Conservation (phyloP, 2,888 invertebrate genomes). For the Polymixis lichenea region DNA sequence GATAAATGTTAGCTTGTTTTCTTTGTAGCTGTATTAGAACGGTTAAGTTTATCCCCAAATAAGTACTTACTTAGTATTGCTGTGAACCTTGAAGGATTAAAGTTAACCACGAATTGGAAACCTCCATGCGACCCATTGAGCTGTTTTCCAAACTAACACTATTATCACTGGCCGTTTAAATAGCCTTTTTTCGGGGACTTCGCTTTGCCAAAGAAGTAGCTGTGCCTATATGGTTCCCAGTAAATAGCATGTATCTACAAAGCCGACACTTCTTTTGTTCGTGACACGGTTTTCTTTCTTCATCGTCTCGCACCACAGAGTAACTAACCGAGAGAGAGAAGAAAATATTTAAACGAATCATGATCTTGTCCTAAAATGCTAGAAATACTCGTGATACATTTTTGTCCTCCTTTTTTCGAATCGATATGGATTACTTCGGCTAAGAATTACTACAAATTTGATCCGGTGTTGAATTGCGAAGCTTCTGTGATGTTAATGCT, state of each 20-base stretch:
- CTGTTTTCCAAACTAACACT: background rate
- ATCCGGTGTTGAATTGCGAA: too few relatives aligned
- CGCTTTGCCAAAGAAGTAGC: background rate
- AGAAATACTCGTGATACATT: background rate
- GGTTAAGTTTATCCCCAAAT: background rate
- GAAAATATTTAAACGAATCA: too few relatives aligned
- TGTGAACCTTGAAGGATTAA: background rate
- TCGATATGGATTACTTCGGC: background rate
- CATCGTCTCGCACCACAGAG: conserved; percentile 44
- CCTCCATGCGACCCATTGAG: background rate
- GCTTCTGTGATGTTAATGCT: background rate
- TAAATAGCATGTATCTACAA: conserved; percentile 54
- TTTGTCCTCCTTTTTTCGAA: background rate
- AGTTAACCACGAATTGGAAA: background rate
- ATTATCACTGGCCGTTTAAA: background rate
- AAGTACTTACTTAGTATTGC: background rate
- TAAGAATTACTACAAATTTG: too few relatives aligned
- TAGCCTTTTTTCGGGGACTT: background rate
- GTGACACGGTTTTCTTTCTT: conserved; percentile 65
- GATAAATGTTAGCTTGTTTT: conserved; percentile 2
- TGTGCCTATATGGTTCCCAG: conserved; percentile 23
- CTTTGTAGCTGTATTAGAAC: background rate
- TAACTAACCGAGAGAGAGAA: conserved; percentile 8
- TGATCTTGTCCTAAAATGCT: too few relatives aligned
- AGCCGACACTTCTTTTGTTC: conserved; percentile 54